Percentiles rank a stretch among this genome's conserved stretches.
These are phyloP conservation scores for Parnassius orleans DNA, from an alignment of 2,888 invertebrate species.

Conservation along the genomic window DNA sequence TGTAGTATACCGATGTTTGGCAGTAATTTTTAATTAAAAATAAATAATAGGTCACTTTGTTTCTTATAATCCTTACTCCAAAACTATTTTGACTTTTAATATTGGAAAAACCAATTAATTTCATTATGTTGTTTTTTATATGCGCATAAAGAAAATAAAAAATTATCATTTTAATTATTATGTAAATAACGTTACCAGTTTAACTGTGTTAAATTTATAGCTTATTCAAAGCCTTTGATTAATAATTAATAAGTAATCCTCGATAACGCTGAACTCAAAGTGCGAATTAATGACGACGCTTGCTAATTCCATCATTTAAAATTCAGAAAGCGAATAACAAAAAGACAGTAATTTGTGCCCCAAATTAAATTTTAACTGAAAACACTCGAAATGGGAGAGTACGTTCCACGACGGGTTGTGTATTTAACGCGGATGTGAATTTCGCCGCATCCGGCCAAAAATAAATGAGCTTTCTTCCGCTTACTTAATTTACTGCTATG, in stretches of 20 bases:
- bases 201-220: slow-evolving; percentile 30
- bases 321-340: slow-evolving; percentile 74
- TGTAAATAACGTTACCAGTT: slow-evolving; percentile 15
- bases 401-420: slow-evolving; percentile 67
- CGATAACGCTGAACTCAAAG: slow-evolving; percentile 55
- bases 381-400: slow-evolving; percentile 68
- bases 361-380: slow-evolving; percentile 76
- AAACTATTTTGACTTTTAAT: too few species aligned
- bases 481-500: slow-evolving; percentile 75
- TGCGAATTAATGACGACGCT: slow-evolving; percentile 60
- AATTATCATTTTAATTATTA: too few species aligned
- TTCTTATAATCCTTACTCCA: not conserved
- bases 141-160: too few species aligned
- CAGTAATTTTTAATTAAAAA: slow-evolving; percentile 8
- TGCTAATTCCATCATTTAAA: slow-evolving; percentile 62
- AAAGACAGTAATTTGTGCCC: slow-evolving; percentile 73
- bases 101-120: too few species aligned
- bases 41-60: slow-evolving; percentile 1
- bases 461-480: slow-evolving; percentile 80
- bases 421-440: slow-evolving; percentile 79
- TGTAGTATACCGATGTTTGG: slow-evolving; percentile 16
- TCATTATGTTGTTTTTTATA: too few species aligned
- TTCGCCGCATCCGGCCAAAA: slow-evolving; percentile 78
- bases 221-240: slow-evolving; percentile 46
- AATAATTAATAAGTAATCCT: slow-evolving; percentile 55